These are phyloP conservation scores for Ophthalmolycus amberensis DNA, from an alignment of 2,113 vertebrate species.

Conservation along the genomic window DNA sequence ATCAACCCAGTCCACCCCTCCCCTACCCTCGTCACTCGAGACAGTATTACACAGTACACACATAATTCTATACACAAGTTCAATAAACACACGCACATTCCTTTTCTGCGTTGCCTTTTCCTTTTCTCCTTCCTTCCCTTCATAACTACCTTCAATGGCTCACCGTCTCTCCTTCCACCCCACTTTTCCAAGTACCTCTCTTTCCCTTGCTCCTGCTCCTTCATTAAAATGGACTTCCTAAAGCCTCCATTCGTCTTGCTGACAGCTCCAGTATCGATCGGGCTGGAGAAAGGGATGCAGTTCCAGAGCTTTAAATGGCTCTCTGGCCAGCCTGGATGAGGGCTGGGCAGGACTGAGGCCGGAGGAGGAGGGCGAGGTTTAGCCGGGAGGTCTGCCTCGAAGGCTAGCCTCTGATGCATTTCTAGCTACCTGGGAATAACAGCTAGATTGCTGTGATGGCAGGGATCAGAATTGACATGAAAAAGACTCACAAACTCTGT, in stretches of 20 bases:
- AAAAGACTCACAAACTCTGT: conserved; percentile 50
- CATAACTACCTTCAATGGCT: conserved; percentile 52
- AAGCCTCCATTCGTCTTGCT: conserved; percentile 85
- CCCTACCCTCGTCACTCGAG: conserved; percentile 54
- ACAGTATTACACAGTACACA: conserved; percentile 48
- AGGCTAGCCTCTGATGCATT: conserved; percentile 43
- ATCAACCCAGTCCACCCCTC: conserved; percentile 59
- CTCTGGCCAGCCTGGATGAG: conserved; percentile 62
- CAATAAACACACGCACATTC: conserved; percentile 67
- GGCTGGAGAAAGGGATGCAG: conserved; percentile 73
- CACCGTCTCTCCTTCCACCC: conserved; percentile 42
- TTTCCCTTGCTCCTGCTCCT: conserved; percentile 74
- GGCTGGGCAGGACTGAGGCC: conserved; percentile 50
- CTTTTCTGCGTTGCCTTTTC: conserved; percentile 10
- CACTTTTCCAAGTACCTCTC: conserved; percentile 62
- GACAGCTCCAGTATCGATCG: conserved; percentile 83
- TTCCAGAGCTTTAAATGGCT: conserved; percentile 80
- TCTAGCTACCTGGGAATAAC: conserved; percentile 47
- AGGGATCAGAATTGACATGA: conserved; percentile 39
- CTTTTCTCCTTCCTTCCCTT: conserved; percentile 34
- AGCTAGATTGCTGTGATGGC: conserved; percentile 27
- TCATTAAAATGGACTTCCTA: conserved; percentile 87
- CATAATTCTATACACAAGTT: conserved; percentile 54
- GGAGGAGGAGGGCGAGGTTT: conserved; percentile 39
- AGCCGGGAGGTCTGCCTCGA: conserved; percentile 52